Evolutionary conservation across 2,113 vertebrate genomes (phyloP).

Genomic region (Chionomys nivalis): DNA sequence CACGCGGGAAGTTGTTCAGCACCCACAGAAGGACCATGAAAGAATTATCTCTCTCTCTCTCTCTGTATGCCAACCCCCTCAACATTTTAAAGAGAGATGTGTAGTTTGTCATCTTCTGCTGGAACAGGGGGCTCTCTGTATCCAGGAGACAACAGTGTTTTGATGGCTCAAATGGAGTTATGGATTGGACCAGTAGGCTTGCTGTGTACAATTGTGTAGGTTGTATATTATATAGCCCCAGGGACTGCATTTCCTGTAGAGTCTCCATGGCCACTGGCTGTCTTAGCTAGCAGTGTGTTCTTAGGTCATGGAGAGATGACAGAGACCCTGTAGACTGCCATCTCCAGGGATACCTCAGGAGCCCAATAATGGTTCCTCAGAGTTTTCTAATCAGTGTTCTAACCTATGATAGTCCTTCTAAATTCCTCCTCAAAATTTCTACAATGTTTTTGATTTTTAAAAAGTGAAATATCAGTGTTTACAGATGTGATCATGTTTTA

Average conservation of each 20-base stretch:
- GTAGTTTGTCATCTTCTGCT: neutral
- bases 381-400: no score
- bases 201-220: neutral
- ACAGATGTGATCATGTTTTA: no score
- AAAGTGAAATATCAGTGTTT: no score
- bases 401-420: no score
- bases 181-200: neutral
- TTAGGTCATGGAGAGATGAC: neutral
- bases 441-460: no score
- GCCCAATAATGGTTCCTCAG: no score
- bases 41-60: neutral
- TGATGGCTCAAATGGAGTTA: neutral
- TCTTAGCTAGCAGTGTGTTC: neutral
- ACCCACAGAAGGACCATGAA: neutral
- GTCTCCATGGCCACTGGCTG: neutral
- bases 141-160: neutral
- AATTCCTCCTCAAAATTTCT: no score
- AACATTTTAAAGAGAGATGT: neutral
- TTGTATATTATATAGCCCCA: neutral
- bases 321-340: neutral
- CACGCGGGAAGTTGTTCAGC: neutral
- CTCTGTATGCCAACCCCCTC: neutral
- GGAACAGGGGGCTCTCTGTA: neutral
- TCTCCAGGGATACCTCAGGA: no score
- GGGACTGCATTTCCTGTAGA: neutral